These are phyloP conservation scores for Okapia johnstoni DNA, from an alignment of 2,113 vertebrate genomes.

Conservation along the genomic window DNA sequence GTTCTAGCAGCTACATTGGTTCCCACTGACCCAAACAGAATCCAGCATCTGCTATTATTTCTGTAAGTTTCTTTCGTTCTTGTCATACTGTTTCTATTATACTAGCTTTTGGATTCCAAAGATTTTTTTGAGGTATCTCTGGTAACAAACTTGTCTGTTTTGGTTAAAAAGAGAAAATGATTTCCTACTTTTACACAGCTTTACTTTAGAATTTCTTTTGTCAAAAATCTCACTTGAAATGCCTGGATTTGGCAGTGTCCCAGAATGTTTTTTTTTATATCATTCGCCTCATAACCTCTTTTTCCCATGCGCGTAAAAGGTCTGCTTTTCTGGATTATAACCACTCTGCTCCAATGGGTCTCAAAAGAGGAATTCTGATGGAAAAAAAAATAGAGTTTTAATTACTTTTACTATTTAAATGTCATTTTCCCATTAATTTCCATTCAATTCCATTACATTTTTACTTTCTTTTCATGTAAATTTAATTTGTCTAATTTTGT, in stretches of 20 bases:
- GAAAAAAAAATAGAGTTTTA: neutral
- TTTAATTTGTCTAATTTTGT: conserved; percentile 17
- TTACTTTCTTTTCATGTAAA: conserved; percentile 31
- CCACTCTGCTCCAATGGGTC: neutral
- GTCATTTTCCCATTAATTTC: neutral
- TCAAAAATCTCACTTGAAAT: neutral
- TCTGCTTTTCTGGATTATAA: neutral
- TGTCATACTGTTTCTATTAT: neutral
- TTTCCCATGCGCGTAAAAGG: neutral
- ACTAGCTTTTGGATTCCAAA: neutral
- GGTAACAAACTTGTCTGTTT: neutral
- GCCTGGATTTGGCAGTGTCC: neutral
- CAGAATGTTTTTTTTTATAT: neutral
- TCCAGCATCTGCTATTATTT: neutral
- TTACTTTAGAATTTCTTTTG: neutral
- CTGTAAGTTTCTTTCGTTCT: neutral
- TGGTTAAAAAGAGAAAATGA: neutral
- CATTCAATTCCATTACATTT: neutral
- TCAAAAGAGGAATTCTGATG: neutral
- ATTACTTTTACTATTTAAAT: conserved; percentile 27
- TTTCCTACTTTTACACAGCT: neutral
- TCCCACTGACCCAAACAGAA: neutral
- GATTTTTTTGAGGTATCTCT: neutral
- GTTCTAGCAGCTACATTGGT: neutral
- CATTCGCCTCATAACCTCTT: neutral